phyloP scores from a whole-genome alignment of 2,113 vertebrate species.

The Entomyzon cyanotis region DNA sequence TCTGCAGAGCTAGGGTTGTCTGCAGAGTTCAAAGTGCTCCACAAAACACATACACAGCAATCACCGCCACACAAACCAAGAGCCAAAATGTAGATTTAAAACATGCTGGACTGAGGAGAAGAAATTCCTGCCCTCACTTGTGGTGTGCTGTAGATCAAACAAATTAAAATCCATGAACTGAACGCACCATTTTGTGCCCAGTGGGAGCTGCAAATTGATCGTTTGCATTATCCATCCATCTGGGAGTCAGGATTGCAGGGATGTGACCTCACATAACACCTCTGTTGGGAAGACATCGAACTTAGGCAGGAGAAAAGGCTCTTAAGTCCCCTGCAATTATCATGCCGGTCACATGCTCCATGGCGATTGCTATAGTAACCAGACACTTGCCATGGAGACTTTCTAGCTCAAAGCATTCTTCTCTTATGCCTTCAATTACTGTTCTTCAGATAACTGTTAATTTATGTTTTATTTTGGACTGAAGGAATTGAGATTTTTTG shows the following conservation, averaged over 20 bases:
- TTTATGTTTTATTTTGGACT: not conserved
- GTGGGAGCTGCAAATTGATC: constrained; percentile 16
- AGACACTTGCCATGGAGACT: constrained; percentile 37
- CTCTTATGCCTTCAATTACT: not conserved
- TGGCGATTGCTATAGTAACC: constrained; percentile 57
- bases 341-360: constrained; percentile 14
- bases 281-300: not conserved
- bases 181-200: not conserved
- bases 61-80: not conserved
- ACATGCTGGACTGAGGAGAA: fast-evolving
- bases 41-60: fast-evolving
- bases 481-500: not conserved
- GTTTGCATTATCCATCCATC: not conserved
- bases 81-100: not conserved
- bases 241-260: not conserved
- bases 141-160: not conserved
- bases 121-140: not conserved
- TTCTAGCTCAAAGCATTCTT: constrained; percentile 6
- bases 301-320: not conserved
- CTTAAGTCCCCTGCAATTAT: not conserved
- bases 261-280: not conserved
- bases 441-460: not conserved
- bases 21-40: not conserved
- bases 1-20: not conserved
- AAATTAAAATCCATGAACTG: not conserved